Percentiles rank a stretch among this genome's conserved stretches.
Conservation (phyloP, 2,888 invertebrate genomes). For the Leptura quadrifasciata region DNA sequence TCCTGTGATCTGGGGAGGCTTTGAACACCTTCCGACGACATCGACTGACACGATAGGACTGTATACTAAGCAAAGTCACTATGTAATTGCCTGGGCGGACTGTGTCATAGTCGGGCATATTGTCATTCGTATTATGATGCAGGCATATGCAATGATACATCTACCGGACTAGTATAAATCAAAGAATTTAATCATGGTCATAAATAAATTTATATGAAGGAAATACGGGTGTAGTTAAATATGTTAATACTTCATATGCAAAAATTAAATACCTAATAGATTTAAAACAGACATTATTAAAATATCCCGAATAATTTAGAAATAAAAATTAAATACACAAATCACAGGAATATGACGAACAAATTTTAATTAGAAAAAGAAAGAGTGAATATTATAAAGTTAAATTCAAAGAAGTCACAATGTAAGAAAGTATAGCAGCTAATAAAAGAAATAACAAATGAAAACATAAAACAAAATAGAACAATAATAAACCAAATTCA, state of each 20-base stretch:
- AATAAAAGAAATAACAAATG: no score
- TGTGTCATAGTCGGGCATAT: conserved; percentile 23
- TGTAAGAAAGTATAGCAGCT: no score
- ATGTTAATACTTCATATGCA: background rate
- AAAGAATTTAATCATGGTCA: background rate
- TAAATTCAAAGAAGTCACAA: no score
- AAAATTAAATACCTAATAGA: no score
- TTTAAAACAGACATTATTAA: no score
- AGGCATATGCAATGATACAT: background rate
- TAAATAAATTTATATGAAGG: background rate
- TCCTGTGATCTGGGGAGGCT: conserved; percentile 56
- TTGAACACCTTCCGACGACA: conserved; percentile 47
- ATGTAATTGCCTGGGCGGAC: conserved; percentile 26
- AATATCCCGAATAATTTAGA: no score
- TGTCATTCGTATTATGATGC: conserved; percentile 7
- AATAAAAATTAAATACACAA: no score
- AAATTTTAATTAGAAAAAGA: no score
- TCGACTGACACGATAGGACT: conserved; percentile 19
- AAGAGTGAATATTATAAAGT: no score
- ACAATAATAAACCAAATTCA: no score
- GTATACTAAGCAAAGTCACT: conserved; percentile 1
- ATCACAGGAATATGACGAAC: no score
- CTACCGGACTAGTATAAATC: background rate
- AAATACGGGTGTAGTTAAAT: background rate
- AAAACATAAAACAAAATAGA: no score